phyloP scores from a whole-genome alignment of 2,888 invertebrate species.

The Acanthococcus lagerstroemiae region DNA sequence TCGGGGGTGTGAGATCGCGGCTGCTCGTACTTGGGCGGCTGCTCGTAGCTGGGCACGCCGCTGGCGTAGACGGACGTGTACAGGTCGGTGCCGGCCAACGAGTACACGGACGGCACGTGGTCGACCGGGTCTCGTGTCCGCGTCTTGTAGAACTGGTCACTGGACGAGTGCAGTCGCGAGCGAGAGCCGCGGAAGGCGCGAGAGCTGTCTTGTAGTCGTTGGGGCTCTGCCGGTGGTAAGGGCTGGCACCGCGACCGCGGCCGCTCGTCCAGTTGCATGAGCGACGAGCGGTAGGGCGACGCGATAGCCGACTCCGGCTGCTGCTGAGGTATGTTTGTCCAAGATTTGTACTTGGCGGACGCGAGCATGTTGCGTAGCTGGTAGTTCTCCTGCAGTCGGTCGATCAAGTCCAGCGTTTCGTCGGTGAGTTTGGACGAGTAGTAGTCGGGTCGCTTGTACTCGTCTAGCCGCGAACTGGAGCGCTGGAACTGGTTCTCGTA shows the following conservation, averaged over 20 bases:
- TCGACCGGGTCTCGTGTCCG: background rate
- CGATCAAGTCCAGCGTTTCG: background rate
- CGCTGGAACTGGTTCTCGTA: slow-evolving; percentile 12
- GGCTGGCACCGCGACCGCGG: background rate
- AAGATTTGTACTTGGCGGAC: background rate
- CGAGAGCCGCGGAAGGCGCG: background rate
- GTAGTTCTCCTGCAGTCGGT: background rate
- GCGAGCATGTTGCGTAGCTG: background rate
- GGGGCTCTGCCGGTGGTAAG: background rate
- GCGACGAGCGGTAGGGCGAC: background rate
- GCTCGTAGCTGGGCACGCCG: slow-evolving; percentile 47
- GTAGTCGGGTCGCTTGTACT: background rate
- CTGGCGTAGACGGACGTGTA: slow-evolving; percentile 67
- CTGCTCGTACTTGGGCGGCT: background rate
- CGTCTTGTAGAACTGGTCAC: background rate
- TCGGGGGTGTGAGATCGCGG: slow-evolving; percentile 5
- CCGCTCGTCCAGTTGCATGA: background rate
- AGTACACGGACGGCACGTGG: slow-evolving; percentile 11
- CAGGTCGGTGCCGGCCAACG: slow-evolving; percentile 46
- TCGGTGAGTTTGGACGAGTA: background rate
- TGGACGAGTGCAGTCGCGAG: background rate
- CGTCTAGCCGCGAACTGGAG: background rate
- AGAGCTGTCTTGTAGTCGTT: background rate
- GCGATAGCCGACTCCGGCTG: background rate
- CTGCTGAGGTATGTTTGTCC: background rate